These are phyloP conservation scores for Centropus bengalensis DNA, from an alignment of 2,113 vertebrate species.

Conservation along the genomic window DNA sequence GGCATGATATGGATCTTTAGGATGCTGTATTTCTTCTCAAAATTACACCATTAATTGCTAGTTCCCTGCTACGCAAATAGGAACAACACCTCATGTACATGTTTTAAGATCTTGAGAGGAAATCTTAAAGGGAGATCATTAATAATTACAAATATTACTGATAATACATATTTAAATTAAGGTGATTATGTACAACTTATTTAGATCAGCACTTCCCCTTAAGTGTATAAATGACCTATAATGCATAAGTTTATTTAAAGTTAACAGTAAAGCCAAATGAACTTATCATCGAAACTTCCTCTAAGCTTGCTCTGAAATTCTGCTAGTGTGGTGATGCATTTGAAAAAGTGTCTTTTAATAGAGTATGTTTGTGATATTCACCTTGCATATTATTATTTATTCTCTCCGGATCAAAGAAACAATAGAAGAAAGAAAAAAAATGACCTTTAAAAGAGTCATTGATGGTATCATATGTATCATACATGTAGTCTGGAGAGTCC, in stretches of 20 bases:
- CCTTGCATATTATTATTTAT: neutral
- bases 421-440: neutral
- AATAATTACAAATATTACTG: neutral
- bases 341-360: neutral
- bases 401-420: neutral
- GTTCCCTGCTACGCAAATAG: neutral
- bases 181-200: neutral
- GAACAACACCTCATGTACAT: neutral
- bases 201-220: neutral
- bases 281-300: neutral
- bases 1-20: neutral
- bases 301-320: neutral
- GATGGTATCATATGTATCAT: neutral
- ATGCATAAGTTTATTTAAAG: neutral
- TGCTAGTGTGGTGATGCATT: neutral
- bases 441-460: neutral
- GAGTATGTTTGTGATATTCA: neutral
- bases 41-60: neutral
- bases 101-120: too few species aligned
- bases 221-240: neutral
- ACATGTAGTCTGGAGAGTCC: neutral
- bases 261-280: neutral
- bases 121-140: neutral
- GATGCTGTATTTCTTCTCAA: slow-evolving; percentile 43
- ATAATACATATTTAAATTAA: neutral